Evolutionary conservation across 2,888 invertebrate species (phyloP).

Genomic region (Drosophila neutralis): DNA sequence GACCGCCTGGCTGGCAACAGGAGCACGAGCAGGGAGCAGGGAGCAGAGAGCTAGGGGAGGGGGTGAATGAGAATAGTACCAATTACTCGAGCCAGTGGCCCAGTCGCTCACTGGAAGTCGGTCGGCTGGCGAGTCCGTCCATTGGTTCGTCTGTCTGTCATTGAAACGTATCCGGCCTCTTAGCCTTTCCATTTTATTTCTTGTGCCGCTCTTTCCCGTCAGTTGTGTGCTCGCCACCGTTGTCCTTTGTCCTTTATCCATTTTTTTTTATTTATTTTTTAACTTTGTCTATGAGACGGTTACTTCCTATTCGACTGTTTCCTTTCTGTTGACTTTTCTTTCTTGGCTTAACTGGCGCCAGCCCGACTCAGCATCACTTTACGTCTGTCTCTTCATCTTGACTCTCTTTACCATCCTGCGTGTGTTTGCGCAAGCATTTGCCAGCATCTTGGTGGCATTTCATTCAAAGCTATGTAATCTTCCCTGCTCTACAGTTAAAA

Average conservation of each 20-base stretch:
- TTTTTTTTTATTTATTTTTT: conserved; percentile 23
- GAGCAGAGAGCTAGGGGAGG: background rate
- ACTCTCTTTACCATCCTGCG: background rate
- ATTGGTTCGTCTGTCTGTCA: conserved; percentile 49
- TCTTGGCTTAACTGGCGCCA: conserved; percentile 55
- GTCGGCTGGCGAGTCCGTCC: background rate
- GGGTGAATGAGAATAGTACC: conserved; percentile 36
- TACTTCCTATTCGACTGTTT: conserved; percentile 59
- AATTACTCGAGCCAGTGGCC: conserved; percentile 74
- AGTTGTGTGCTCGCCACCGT: conserved; percentile 16
- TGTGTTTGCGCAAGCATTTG: conserved; percentile 35
- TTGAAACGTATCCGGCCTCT: conserved; percentile 68
- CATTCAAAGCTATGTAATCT: conserved; percentile 71
- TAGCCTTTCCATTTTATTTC: conserved; percentile 35
- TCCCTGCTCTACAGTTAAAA: conserved; percentile 75
- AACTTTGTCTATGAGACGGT: conserved; percentile 59
- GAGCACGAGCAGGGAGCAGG: background rate
- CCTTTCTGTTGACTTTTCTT: conserved; percentile 64
- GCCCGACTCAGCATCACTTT: conserved; percentile 16
- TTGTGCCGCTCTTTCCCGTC: conserved; percentile 25
- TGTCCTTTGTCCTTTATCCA: conserved; percentile 19
- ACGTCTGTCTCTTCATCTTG: conserved; percentile 7
- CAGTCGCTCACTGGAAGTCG: conserved; percentile 34
- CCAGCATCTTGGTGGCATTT: conserved; percentile 53
- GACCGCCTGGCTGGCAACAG: conserved; percentile 38